Percentiles rank a stretch among this genome's conserved stretches.
Conservation (phyloP, 2,113 vertebrate genomes). For the Coracopsis vasa region DNA sequence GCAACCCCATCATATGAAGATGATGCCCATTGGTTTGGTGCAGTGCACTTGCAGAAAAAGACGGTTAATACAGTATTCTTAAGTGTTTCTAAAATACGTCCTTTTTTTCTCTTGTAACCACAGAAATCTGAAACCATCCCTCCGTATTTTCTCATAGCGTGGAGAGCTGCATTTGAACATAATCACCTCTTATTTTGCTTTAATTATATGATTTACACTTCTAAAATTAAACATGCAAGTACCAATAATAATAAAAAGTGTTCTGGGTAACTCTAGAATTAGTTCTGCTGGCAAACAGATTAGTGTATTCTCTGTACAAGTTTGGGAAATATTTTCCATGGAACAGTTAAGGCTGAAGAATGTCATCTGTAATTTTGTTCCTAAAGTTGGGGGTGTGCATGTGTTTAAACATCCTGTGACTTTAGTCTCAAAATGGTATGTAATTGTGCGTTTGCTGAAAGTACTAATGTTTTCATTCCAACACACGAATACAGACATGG, state of each 20-base stretch:
- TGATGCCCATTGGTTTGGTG: neutral
- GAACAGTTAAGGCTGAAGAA: neutral
- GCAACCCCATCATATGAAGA: neutral
- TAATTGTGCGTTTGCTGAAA: slow-evolving; percentile 19
- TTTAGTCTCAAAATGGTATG: neutral
- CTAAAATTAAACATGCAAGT: slow-evolving; percentile 52
- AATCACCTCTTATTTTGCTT: slow-evolving; percentile 47
- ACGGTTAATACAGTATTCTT: neutral
- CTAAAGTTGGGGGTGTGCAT: neutral
- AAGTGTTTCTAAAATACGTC: neutral
- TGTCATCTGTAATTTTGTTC: neutral
- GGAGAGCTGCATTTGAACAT: neutral
- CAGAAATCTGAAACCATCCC: neutral
- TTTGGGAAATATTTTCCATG: neutral
- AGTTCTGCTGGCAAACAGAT: slow-evolving; percentile 2
- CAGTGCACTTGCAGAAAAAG: neutral
- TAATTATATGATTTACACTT: slow-evolving; percentile 51
- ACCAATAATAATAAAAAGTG: slow-evolving; percentile 40
- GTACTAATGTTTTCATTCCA: neutral
- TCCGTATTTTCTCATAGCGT: neutral
- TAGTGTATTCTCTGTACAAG: neutral
- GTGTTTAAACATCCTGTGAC: neutral
- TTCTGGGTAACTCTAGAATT: slow-evolving; percentile 48
- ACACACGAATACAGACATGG: neutral
- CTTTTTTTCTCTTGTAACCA: neutral